Evolutionary conservation across 2,113 vertebrate species (phyloP).

Genomic region (Ameiurus melas): DNA sequence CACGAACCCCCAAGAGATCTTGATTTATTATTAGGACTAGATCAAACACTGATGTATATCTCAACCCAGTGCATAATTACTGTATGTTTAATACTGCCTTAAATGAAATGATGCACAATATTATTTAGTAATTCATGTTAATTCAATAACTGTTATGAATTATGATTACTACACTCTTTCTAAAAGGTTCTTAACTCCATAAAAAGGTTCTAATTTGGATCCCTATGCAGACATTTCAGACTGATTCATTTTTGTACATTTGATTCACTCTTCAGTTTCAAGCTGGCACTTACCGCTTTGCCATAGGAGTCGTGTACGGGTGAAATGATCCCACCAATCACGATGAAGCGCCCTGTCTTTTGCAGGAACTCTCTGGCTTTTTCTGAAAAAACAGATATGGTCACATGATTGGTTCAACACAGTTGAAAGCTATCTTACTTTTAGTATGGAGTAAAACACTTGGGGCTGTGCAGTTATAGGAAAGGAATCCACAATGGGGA

Average conservation of each 20-base stretch:
- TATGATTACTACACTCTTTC: background rate
- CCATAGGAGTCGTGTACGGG: constrained; percentile 97
- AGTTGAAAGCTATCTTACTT: background rate
- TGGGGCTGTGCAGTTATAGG: background rate
- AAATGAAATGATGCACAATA: background rate
- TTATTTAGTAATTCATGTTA: background rate
- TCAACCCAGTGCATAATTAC: background rate
- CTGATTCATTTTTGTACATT: too few species aligned
- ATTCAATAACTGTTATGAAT: background rate
- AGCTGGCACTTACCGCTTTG: constrained; percentile 80
- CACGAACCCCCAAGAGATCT: constrained; percentile 30
- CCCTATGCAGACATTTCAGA: background rate
- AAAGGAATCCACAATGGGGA: background rate
- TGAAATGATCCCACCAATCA: constrained; percentile 97
- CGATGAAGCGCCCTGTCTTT: constrained; percentile 92
- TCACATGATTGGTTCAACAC: background rate
- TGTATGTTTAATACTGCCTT: background rate
- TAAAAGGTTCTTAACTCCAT: background rate
- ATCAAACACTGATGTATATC: background rate
- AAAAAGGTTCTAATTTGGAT: background rate
- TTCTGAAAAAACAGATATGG: constrained; percentile 72
- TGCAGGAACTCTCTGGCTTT: constrained; percentile 94
- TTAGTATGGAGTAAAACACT: background rate
- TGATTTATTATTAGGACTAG: background rate
- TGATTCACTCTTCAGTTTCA: background rate